phyloP scores from a whole-genome alignment of 2,888 invertebrate species.

The Ametastegia equiseti region DNA sequence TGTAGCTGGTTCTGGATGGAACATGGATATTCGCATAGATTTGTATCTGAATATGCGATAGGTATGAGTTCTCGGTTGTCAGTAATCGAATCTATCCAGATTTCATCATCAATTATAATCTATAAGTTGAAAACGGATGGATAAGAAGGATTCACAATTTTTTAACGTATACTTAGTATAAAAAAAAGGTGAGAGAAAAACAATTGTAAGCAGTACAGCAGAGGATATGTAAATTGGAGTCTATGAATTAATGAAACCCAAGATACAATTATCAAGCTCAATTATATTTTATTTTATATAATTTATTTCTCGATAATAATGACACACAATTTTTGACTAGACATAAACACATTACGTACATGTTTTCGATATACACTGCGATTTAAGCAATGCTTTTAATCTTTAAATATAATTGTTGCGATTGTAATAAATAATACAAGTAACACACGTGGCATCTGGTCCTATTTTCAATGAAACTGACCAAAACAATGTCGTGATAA shows the following conservation, averaged over 20 bases:
- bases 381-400: not conserved
- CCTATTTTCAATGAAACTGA: not conserved
- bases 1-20: not conserved
- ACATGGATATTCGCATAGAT: too few relatives aligned
- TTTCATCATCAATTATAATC: not conserved
- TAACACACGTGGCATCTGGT: not conserved
- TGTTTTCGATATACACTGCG: not conserved
- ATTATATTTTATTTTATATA: not conserved
- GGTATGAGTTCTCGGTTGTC: not conserved
- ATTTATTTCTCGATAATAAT: too few relatives aligned
- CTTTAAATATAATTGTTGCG: not conserved
- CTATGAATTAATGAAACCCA: not conserved
- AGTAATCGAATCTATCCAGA: not conserved
- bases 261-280: not conserved
- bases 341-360: constrained; percentile 12
- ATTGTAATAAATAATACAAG: not conserved
- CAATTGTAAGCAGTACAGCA: not conserved
- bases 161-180: not conserved
- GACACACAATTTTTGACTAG: constrained; percentile 14
- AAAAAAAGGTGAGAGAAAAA: not conserved
- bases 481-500: not conserved
- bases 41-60: not conserved
- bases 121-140: too few relatives aligned
- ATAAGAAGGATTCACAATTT: too few relatives aligned
- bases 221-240: not conserved